These are phyloP conservation scores for Erythrocercus mccallii DNA, from an alignment of 2,113 vertebrate genomes.

Conservation along the genomic window DNA sequence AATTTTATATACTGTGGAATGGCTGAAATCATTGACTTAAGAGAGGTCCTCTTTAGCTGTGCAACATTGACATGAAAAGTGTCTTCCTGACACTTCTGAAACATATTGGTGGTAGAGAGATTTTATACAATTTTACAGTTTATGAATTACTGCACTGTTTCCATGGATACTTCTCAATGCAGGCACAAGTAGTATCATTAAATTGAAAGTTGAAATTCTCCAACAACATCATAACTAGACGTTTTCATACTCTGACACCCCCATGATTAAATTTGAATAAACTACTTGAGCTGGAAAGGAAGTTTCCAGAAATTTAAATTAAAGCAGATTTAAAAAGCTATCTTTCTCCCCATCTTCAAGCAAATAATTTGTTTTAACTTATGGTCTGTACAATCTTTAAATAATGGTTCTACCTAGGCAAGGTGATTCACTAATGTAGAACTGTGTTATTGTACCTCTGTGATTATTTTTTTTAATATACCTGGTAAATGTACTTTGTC, in stretches of 20 bases:
- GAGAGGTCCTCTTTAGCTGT: neutral
- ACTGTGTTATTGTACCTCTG: neutral
- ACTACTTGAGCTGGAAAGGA: neutral
- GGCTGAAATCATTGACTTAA: neutral
- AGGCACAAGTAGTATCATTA: neutral
- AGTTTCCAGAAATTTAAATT: neutral
- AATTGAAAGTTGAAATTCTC: neutral
- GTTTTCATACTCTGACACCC: neutral
- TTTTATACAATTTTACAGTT: neutral
- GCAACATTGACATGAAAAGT: neutral
- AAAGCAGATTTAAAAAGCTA: neutral
- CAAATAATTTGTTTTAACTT: neutral
- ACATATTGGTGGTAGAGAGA: neutral
- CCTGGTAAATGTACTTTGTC: neutral
- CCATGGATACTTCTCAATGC: slow-evolving; percentile 36
- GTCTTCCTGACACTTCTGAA: neutral
- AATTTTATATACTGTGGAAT: neutral
- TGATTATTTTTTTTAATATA: neutral
- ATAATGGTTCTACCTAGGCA: neutral
- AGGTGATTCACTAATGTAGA: neutral
- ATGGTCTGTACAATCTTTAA: neutral
- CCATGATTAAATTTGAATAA: neutral
- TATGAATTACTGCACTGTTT: slow-evolving; percentile 44
- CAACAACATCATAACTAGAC: neutral
- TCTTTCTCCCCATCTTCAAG: neutral